Base-by-base conservation (phyloP, 2,113 vertebrate genomes). In the Anseranas semipalmata region DNA sequence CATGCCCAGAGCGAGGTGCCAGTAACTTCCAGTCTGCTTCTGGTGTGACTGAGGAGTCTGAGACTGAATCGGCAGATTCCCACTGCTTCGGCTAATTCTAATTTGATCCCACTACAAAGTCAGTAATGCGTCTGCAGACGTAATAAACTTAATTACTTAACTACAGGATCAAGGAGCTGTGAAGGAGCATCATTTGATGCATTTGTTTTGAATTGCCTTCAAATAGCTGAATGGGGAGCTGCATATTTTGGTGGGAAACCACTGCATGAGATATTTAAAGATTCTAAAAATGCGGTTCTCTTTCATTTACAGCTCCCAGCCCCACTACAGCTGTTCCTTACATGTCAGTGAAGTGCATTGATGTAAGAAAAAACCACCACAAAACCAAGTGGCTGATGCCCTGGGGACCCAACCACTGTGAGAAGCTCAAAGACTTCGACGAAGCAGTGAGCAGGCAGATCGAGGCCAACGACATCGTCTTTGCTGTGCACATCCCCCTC, bases 381-480 rank as follows among this genome's bases (percentile, higher is more conserved):
- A 98, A 97, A 59, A 89, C 97, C 62, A 99, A 98, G 82, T 99
- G 99, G 99, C 98, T 99, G 89, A 97, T 99, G 98, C 99, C 99
- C 6, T 99, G 99, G 99, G 99, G 99, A 35, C 95, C 90, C 13
- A 98, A 99, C 97, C 98, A 98, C 20, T 99, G 99, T 6, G 97
- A 98, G 43, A 99, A 99, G 98, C 98, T 99, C 95, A 97, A 93
- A 37, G 98, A 98, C 95, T 99, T 99, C 0, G 98, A 99, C 0
- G 99, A 99, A 94, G 99, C 99, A 6, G 97, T 98, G 96, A 98
- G 98, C 65, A 98, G 98, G 93, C 98, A 98, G 96, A 99, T 99
- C 1, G 98, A 99, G 93, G 99, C 99, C 93, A 99, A 99, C 27
- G 98, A 99, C 89, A 99, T 99, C 7, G 99, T 99, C 27, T 99